Conservation (phyloP, 2,888 invertebrate genomes). For the Dryocosmus kuriphilus region DNA sequence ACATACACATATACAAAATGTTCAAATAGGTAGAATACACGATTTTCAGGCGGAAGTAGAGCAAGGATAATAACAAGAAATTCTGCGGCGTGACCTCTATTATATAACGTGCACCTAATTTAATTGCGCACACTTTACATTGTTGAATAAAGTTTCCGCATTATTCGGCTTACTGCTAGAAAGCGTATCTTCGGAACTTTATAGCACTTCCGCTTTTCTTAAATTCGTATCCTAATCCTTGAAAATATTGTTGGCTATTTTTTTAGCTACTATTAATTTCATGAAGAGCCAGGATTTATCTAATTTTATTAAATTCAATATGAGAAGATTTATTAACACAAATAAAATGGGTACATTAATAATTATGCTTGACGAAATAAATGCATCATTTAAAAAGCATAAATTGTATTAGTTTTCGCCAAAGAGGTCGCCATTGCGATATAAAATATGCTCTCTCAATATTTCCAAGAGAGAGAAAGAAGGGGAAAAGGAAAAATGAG, state of each 20-base stretch:
- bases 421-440: not conserved
- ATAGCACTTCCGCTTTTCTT: too few species aligned
- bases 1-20: not conserved
- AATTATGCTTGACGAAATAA: too few species aligned
- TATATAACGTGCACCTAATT: not conserved
- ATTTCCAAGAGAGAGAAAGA: not conserved
- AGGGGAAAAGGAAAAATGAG: not conserved
- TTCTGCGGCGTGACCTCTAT: not conserved
- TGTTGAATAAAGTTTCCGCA: not conserved
- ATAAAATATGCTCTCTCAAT: not conserved
- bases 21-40: not conserved
- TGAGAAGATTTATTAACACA: too few species aligned
- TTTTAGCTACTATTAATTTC: too few species aligned
- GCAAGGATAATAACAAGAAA: constrained; percentile 6
- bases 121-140: not conserved
- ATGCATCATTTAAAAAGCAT: not conserved
- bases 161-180: not conserved
- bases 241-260: too few species aligned
- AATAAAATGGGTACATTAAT: too few species aligned
- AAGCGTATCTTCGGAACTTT: not conserved
- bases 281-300: too few species aligned
- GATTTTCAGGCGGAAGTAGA: not conserved
- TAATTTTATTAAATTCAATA: too few species aligned
- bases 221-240: too few species aligned
- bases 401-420: not conserved